Evolutionary conservation across 2,797 vertebrate genomes (phyloP), one percentile per base, ranked within the genome.

Genomic region (Enteromius mattozi): DNA sequence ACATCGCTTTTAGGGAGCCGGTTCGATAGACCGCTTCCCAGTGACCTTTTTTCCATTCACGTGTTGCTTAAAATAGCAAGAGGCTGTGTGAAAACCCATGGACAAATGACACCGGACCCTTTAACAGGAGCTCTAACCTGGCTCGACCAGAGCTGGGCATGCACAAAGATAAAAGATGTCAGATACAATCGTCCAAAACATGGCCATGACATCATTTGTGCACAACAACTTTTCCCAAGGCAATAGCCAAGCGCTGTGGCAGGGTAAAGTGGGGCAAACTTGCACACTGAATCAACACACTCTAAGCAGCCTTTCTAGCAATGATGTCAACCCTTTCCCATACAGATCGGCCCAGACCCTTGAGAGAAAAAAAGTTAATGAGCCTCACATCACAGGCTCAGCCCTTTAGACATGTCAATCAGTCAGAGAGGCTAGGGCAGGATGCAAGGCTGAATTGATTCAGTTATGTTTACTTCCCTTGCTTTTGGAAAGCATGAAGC

Each of bases 131-230:
- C 90, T 88, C 90, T 89, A 78, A 82, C 88, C 90, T 84, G 87
- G 89, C 87, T 87, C 83, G 90, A 87, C 90, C 82, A 87, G 85
- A 88, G 89, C 86, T 85, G 88, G 87, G 75, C 87, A 47, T 94
- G 95, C 94, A 95, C 95, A 95, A 94, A 95, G 91, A 96, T 95
- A 96, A 96, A 95, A 92, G 91, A 92, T 90, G 93, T 96, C 94
- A 93, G 90, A 93, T 92, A 91, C 83, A 84, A 95, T 95, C 86
- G 86, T 89, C 88, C 65, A 80, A 90, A 88, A 91, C 92, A 94
- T 88, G 82, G 87, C 87, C 92, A 87, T 95, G 95, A 95, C 95
- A 95, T 95, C 94, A 95, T 92, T 91, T 87, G 16, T 40, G 37
- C 51, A 61, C 72, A 63, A 83, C 78, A 63, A 30, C 75, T 88